Evolutionary conservation across 2,888 invertebrate species (phyloP).

Genomic region (Eupithecia inturbata): DNA sequence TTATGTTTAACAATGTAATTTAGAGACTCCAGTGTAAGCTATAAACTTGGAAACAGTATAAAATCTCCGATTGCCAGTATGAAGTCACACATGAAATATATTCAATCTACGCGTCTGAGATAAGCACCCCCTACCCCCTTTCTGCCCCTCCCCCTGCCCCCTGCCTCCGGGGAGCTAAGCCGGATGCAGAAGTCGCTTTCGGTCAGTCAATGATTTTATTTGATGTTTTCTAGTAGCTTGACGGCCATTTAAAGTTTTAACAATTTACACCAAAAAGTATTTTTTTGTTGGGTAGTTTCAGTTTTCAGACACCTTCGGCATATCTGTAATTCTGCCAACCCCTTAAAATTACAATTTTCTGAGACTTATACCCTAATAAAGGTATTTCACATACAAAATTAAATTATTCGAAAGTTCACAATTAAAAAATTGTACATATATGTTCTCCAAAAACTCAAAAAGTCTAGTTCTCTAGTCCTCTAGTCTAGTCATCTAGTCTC

Average conservation of each 20-base stretch:
- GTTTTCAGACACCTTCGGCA: not conserved
- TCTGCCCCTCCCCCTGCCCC: conserved; percentile 38
- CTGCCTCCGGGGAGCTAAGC: conserved; percentile 52
- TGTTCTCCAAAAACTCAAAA: too few relatives aligned
- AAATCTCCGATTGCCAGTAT: conserved; percentile 61
- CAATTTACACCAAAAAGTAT: not conserved
- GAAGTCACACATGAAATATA: conserved; percentile 87
- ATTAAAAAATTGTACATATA: too few relatives aligned
- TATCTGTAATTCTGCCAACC: not conserved
- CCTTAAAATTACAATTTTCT: not conserved
- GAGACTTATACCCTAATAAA: not conserved
- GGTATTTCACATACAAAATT: not conserved
- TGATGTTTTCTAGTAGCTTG: conserved; percentile 35
- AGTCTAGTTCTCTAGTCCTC: too few relatives aligned
- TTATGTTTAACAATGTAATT: not conserved
- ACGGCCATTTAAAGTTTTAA: not conserved
- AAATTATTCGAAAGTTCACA: not conserved
- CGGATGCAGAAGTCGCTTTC: conserved; percentile 67
- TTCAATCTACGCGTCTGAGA: conserved; percentile 87
- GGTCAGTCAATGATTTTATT: conserved; percentile 61
- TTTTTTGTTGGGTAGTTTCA: not conserved
- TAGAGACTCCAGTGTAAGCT: not conserved
- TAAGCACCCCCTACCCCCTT: conserved; percentile 71
- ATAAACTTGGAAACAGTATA: conserved; percentile 44
- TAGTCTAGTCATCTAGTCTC: too few relatives aligned